phyloP scores from a whole-genome alignment of 2,888 invertebrate genomes.

The Ophion ventricosus region DNA sequence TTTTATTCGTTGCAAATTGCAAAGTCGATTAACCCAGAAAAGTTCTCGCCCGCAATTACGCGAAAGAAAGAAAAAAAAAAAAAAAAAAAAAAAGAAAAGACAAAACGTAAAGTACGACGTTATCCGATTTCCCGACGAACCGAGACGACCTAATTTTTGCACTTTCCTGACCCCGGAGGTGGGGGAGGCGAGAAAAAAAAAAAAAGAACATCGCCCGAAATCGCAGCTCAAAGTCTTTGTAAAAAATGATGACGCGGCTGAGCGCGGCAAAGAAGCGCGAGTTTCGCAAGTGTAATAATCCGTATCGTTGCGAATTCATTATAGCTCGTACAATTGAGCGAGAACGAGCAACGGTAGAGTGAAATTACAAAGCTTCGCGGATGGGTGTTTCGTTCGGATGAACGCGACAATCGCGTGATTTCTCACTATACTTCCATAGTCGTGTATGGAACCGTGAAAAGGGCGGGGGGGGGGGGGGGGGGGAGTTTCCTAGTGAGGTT shows the following conservation, averaged over 20 bases:
- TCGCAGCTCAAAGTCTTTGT: neutral
- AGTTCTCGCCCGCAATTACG: neutral
- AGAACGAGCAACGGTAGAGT: slow-evolving; percentile 2
- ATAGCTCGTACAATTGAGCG: slow-evolving; percentile 8
- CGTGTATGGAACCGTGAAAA: neutral
- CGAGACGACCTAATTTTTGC: neutral
- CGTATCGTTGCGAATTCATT: slow-evolving; percentile 30
- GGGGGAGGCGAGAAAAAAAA: neutral
- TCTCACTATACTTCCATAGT: neutral
- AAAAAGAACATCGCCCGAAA: neutral
- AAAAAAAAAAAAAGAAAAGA: neutral
- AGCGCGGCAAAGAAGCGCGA: neutral
- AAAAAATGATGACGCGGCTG: neutral
- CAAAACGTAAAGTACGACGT: neutral
- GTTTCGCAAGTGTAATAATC: slow-evolving; percentile 24
- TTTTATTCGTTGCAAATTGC: too few species aligned
- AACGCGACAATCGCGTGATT: slow-evolving; percentile 37
- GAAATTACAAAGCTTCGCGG: neutral
- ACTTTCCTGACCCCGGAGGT: neutral
- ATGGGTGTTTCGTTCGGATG: neutral
- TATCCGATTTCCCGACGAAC: neutral
- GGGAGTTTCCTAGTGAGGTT: neutral
- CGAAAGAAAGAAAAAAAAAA: too few species aligned
- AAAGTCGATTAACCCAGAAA: too few species aligned
- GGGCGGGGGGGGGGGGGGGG: neutral